Conservation (phyloP, 2,797 vertebrate species). For the Lepilemur septentrionalis region DNA sequence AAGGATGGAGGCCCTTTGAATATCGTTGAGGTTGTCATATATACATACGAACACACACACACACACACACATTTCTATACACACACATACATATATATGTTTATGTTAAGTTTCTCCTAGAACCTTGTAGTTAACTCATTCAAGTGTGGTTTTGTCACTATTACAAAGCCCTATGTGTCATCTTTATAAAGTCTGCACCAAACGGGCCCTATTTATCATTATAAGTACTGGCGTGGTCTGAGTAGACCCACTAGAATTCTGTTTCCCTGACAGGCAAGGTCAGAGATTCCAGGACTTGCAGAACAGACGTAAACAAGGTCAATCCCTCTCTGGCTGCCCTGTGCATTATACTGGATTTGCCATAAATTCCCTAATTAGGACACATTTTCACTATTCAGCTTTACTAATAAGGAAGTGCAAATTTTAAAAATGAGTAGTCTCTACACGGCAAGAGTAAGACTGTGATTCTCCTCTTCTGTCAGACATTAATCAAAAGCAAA, state of each 20-base stretch:
- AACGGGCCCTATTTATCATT: rapidly evolving
- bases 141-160: rapidly evolving
- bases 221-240: rapidly evolving
- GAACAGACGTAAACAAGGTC: rapidly evolving
- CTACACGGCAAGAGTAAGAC: not conserved
- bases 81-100: not conserved
- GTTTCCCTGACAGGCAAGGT: rapidly evolving
- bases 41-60: not conserved
- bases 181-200: not conserved
- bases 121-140: not conserved
- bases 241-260: not conserved
- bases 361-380: not conserved
- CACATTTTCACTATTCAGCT: no score
- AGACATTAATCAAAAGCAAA: not conserved
- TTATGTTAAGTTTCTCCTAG: not conserved
- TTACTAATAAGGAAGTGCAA: not conserved
- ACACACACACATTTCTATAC: no score
- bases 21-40: rapidly evolving
- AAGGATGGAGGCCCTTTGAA: rapidly evolving
- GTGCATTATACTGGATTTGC: not conserved
- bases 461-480: not conserved
- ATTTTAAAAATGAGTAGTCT: not conserved
- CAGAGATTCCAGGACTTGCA: not conserved
- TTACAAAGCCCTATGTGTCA: rapidly evolving
- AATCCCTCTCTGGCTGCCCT: rapidly evolving